Evolutionary conservation across 2,888 invertebrate genomes (phyloP), one percentile per base, ranked within the genome.

Genomic region (Trichogramma evanescens): DNA sequence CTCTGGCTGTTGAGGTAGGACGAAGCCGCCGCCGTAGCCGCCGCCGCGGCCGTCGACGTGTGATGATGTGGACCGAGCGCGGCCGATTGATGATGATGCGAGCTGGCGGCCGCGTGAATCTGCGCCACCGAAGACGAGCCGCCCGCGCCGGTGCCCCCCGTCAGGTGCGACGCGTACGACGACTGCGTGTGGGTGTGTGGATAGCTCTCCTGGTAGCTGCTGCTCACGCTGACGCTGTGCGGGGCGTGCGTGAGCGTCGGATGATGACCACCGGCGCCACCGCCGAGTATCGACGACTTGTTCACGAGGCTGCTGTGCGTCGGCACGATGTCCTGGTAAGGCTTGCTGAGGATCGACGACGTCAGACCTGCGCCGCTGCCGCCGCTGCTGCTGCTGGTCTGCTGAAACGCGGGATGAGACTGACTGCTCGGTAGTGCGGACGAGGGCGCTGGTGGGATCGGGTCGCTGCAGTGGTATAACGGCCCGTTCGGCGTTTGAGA

Each of bases 391-490:
- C 65, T 74, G 73, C 59, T 69, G 66, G 75, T 75, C 58, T 75
- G 76, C 59, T 76, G 77, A 66, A 77, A 76, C 41, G 74, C 77
- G 9, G 77, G 74, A 54, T 77, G 77, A 38, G 77, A 76, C 60
- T 77, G 77, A 58, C 75, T 75, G 39, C 72, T 73, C 13, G 76
- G 74, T 48, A 77, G 69, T 8, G 46, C 10, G 1, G 58, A 56
- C 67, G 71, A 77, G 57, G 68, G 79, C 67, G 78, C 81, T 74
- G 70, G 81, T 72, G 78, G 84, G 80, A 72, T 77, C 26, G 76
- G 82, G 78, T 78, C 84, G 80, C 66, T 84, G 80, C 79, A 82
- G 74, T 73, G 84, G 81, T 77, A 84, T 76, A 73, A 83, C 76
- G 79, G 85, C 79, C 69, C 77, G 62, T 77, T 77, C 48, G 77